A percentile compares a stretch with the other conserved stretches of the same genome.
phyloP scores from a whole-genome alignment of 2,888 invertebrate genomes.

The Dusona sp. region DNA sequence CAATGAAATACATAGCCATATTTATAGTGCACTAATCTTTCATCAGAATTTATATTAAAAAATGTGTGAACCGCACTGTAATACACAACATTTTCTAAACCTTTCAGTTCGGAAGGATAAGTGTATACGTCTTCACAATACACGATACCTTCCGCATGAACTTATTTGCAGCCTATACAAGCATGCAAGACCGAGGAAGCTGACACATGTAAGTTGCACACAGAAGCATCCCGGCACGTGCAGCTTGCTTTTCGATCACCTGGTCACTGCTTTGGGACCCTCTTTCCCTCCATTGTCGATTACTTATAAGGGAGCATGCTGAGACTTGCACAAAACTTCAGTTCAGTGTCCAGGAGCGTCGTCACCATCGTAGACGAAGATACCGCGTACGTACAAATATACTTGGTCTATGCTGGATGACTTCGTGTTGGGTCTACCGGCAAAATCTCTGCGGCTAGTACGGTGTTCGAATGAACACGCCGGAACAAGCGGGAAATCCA shows the following conservation, averaged over 20 bases:
- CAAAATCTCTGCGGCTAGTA: slow-evolving; percentile 22
- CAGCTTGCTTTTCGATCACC: slow-evolving; percentile 73
- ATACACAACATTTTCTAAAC: not conserved
- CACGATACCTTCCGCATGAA: not conserved
- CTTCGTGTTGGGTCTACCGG: slow-evolving; percentile 66
- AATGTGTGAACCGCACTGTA: not conserved
- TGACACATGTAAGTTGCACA: slow-evolving; percentile 39
- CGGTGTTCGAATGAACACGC: slow-evolving; percentile 18
- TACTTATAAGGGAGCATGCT: slow-evolving; percentile 49
- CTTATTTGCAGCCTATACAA: slow-evolving; percentile 16
- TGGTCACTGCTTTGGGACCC: slow-evolving; percentile 55
- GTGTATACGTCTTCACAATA: slow-evolving; percentile 3
- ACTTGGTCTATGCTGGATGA: not conserved
- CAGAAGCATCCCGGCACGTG: slow-evolving; percentile 69
- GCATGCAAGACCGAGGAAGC: slow-evolving; percentile 20
- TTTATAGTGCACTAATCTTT: not conserved
- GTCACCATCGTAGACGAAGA: slow-evolving; percentile 40
- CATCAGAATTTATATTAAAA: not conserved
- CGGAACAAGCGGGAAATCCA: slow-evolving; percentile 53
- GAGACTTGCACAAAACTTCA: slow-evolving; percentile 61
- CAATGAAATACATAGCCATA: too few species aligned
- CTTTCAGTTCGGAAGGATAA: not conserved
- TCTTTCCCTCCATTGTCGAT: slow-evolving; percentile 54
- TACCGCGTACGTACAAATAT: slow-evolving; percentile 13
- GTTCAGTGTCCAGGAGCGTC: slow-evolving; percentile 34